Evolutionary conservation across 2,797 vertebrate genomes (phyloP).

Genomic region (Pseudochirops corinnae): DNA sequence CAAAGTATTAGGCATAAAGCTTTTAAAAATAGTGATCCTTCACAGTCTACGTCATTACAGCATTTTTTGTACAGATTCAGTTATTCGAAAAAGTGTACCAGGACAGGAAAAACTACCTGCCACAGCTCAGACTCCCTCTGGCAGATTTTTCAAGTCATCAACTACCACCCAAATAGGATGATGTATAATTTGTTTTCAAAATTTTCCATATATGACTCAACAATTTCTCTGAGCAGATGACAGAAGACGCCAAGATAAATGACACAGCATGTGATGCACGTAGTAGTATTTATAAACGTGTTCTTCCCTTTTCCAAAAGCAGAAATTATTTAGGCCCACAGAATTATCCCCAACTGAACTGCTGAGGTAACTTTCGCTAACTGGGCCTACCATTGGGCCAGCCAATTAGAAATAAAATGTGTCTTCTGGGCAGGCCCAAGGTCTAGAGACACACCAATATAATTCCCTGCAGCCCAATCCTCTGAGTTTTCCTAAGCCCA

Average conservation of each 20-base stretch:
- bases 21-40: not conserved
- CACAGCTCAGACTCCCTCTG: not conserved
- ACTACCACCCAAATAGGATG: not conserved
- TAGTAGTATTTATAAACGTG: not conserved
- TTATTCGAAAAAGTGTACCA: not conserved
- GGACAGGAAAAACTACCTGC: not conserved
- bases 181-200: constrained; percentile 32
- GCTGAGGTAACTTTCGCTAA: not conserved
- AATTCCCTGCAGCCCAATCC: not conserved
- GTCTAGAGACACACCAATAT: not conserved
- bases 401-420: not conserved
- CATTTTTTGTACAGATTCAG: not conserved
- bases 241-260: not conserved
- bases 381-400: not conserved
- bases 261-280: not conserved
- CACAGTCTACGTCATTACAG: not conserved
- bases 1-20: not conserved
- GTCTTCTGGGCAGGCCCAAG: not conserved
- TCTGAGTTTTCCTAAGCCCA: not conserved
- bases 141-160: constrained; percentile 31
- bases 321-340: not conserved
- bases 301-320: not conserved
- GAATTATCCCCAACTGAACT: not conserved
- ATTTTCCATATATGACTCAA: not conserved
- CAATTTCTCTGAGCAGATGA: not conserved